Conservation (phyloP, 1,140 invertebrate species). For the Dysdera silvatica region DNA sequence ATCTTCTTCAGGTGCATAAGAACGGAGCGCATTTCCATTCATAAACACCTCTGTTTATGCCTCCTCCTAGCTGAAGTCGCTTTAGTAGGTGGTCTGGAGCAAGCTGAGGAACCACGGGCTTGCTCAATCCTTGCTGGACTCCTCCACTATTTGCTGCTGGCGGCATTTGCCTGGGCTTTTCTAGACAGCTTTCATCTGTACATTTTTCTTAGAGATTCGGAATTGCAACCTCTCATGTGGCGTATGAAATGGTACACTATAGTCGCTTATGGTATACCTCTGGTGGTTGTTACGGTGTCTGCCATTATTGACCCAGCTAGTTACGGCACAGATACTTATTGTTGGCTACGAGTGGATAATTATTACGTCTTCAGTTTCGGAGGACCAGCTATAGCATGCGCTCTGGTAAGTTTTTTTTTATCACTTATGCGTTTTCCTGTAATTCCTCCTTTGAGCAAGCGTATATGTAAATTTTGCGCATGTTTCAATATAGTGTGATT, state of each 20-base stretch:
- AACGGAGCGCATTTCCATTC: conserved; percentile 39
- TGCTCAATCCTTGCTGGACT: conserved; percentile 85
- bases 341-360: conserved; percentile 79
- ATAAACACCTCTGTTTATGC: conserved; percentile 53
- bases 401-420: conserved; percentile 20
- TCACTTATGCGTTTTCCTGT: too few species aligned
- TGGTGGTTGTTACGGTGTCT: conserved; percentile 65
- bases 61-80: conserved; percentile 84
- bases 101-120: conserved; percentile 72
- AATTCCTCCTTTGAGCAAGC: too few species aligned
- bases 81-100: conserved; percentile 82
- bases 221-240: conserved; percentile 62
- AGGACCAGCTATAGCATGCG: conserved; percentile 63
- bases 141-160: conserved; percentile 90
- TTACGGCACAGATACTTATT: conserved; percentile 77
- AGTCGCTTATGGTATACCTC: conserved; percentile 71
- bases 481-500: too few species aligned
- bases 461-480: too few species aligned
- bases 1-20: conserved; percentile 11
- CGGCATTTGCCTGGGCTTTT: conserved; percentile 77
- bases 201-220: conserved; percentile 86
- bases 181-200: conserved; percentile 83
- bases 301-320: conserved; percentile 69
- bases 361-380: conserved; percentile 89
- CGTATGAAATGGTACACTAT: conserved; percentile 62